phyloP scores from a whole-genome alignment of 2,113 vertebrate genomes.

The Martes martes region DNA sequence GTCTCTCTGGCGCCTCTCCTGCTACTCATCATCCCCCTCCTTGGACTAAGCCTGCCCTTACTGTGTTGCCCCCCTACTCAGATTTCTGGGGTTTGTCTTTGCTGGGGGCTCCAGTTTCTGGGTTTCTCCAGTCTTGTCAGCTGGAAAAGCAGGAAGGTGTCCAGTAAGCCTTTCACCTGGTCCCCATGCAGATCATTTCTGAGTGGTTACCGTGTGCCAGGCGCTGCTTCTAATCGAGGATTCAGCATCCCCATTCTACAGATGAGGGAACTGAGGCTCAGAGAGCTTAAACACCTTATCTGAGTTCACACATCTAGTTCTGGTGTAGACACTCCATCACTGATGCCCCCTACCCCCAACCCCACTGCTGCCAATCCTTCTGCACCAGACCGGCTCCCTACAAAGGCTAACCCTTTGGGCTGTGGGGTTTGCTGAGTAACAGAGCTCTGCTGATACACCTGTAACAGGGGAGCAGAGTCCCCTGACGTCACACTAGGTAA shows the following conservation, averaged over 20 bases:
- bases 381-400: not conserved
- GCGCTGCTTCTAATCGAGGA: not conserved
- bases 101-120: not conserved
- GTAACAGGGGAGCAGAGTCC: not conserved
- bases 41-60: not conserved
- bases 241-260: not conserved
- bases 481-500: too few relatives aligned
- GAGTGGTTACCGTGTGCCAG: not conserved
- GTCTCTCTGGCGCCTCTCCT: not conserved
- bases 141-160: not conserved
- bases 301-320: not conserved
- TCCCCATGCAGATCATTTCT: not conserved
- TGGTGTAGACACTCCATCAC: not conserved
- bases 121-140: not conserved
- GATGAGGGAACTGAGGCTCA: not conserved
- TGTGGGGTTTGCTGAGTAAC: not conserved
- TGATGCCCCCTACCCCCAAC: rapidly evolving
- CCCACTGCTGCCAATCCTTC: not conserved
- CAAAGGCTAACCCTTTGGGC: not conserved
- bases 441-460: not conserved
- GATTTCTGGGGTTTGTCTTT: not conserved
- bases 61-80: not conserved
- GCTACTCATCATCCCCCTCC: not conserved
- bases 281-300: not conserved
- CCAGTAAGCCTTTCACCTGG: rapidly evolving